A percentile compares a stretch with the other conserved stretches of the same genome.
Evolutionary conservation across 2,113 vertebrate species (phyloP).

Genomic region (Corapipo altera): DNA sequence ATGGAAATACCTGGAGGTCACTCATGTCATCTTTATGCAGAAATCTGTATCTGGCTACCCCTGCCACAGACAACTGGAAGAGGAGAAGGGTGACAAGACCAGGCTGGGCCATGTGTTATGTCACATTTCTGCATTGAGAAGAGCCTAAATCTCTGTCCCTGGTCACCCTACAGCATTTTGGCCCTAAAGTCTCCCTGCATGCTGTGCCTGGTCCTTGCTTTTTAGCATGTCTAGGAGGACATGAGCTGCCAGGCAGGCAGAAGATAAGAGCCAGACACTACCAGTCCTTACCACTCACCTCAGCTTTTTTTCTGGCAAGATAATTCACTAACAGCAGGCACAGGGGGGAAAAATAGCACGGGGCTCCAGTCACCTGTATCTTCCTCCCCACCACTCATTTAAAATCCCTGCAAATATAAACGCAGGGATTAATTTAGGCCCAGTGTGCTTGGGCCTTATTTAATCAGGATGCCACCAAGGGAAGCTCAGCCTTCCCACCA

Average conservation of each 20-base stretch:
- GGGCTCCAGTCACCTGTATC: neutral
- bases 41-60: neutral
- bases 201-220: neutral
- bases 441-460: neutral
- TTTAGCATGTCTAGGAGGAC: neutral
- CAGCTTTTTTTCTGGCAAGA: neutral
- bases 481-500: neutral
- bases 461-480: neutral
- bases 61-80: neutral
- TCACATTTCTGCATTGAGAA: neutral
- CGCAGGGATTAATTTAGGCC: neutral
- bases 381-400: neutral
- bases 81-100: neutral
- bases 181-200: neutral
- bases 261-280: neutral
- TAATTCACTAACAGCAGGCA: neutral
- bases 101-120: rapidly evolving
- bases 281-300: neutral
- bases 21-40: neutral
- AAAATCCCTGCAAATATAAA: neutral
- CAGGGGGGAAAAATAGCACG: neutral
- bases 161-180: neutral
- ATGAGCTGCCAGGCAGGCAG: neutral
- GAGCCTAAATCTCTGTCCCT: neutral
- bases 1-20: neutral